Evolutionary conservation across 2,797 vertebrate genomes (phyloP), one percentile per base, ranked within the genome.

Genomic region (Antennarius maculatus): DNA sequence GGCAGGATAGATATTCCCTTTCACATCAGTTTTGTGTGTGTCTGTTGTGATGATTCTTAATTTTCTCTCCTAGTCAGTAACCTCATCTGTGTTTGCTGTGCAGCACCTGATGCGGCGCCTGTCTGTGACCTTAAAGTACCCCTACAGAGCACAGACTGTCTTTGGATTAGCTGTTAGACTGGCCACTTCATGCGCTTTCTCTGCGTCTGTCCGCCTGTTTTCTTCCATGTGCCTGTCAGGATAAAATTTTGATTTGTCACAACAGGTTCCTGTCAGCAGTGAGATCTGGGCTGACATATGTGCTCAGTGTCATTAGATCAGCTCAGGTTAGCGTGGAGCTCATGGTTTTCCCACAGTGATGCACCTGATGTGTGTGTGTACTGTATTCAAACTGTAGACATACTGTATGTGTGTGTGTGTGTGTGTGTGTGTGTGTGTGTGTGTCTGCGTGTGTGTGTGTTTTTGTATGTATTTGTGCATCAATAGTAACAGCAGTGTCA

Each of bases 201-300:
- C 23, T 46, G 8, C 29, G 57, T 57, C 56, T 55, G 31, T 61
- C 59, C 54, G 50, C 31, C 53, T 57, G 55, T 41, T 43, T 41
- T 31, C 9, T 31, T 45, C 29, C 50, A 76, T 52, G 16, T 13
- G 23, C 69, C 70, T 79, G 74, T 61, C 59, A 74, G 69, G 56
- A 80, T 86, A 80, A 83, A 85, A 80, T 84, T 87, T 83, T 79
- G 82, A 85, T 88, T 68, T 86, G 84, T 86, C 88, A 88, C 78
- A 87, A 81, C 86, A 86, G 76, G 71, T 83, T 86, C 63, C 71
- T 79, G 82, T 86, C 81, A 83, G 50, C 48, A 61, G 78, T 46
- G 45, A 70, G 74, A 71, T 72, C 11, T 53, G 76, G 79, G 69
- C 77, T 85, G 74, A 75, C 81, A 85, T 87, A 82, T 92, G 85